Conservation (phyloP, 2,888 invertebrate species). For the Lottia gigantea region DNA sequence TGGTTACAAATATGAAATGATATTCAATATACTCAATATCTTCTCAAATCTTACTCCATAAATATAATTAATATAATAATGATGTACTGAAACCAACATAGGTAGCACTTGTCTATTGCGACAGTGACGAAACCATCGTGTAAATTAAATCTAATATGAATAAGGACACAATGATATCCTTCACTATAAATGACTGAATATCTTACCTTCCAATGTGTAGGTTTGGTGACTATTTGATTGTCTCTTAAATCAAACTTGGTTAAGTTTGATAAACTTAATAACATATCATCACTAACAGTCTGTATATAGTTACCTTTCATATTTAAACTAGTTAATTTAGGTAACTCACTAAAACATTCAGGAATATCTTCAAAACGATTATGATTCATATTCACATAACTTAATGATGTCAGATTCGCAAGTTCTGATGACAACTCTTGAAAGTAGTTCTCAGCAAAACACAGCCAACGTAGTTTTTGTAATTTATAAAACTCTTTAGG, state of each 20-base stretch:
- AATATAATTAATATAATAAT: no score
- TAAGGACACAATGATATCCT: neutral
- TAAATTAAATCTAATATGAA: no score
- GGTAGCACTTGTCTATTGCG: no score
- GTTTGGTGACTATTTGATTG: constrained; percentile 52
- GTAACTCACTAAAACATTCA: constrained; percentile 46
- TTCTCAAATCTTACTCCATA: no score
- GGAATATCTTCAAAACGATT: constrained; percentile 57
- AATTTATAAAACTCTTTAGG: constrained; percentile 52
- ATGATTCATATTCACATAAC: constrained; percentile 56
- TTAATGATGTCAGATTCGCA: constrained; percentile 42
- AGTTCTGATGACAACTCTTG: constrained; percentile 48
- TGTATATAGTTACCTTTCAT: constrained; percentile 51
- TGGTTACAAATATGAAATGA: no score
- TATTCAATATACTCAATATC: no score
- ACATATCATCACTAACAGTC: constrained; percentile 54
- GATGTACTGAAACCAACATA: no score
- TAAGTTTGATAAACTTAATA: constrained; percentile 55
- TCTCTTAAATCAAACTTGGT: constrained; percentile 63
- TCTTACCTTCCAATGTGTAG: constrained; percentile 63
- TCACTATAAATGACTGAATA: neutral
- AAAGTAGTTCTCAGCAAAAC: constrained; percentile 58
- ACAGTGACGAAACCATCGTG: no score
- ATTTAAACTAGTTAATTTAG: constrained; percentile 44
- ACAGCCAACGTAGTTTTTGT: constrained; percentile 56